These are phyloP conservation scores for Planiliza haematocheilus DNA, from an alignment of 2,113 vertebrate species.

Conservation along the genomic window DNA sequence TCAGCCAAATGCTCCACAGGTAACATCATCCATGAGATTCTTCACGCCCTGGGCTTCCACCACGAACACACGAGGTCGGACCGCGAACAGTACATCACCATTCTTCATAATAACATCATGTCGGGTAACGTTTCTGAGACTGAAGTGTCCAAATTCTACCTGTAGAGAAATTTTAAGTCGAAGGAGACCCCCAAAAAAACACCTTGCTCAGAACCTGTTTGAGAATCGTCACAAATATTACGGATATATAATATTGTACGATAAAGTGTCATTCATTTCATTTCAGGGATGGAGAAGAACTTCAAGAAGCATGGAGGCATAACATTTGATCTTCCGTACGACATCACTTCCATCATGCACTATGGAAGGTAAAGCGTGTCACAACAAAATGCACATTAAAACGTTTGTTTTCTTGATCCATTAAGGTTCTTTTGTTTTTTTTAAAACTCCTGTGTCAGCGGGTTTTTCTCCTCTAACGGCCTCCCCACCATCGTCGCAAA, in stretches of 20 bases:
- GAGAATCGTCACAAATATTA: too few species aligned
- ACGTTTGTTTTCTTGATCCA: too few species aligned
- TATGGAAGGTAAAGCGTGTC: constrained; percentile 68
- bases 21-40: constrained; percentile 84
- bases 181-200: too few species aligned
- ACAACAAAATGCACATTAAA: too few species aligned
- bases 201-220: too few species aligned
- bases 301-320: constrained; percentile 17
- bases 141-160: too few species aligned
- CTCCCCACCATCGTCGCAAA: constrained; percentile 60
- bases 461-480: constrained; percentile 65
- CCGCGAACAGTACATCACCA: constrained; percentile 71
- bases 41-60: constrained; percentile 85
- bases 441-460: background rate
- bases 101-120: constrained; percentile 75
- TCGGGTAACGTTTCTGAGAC: constrained; percentile 64
- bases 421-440: background rate
- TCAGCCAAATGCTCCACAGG: constrained; percentile 71
- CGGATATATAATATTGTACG: too few species aligned
- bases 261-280: too few species aligned
- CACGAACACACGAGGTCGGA: constrained; percentile 85
- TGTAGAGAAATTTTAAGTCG: too few species aligned
- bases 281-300: constrained; percentile 63
- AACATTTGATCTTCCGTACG: constrained; percentile 59
- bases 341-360: constrained; percentile 73